A percentile compares a stretch with the other conserved stretches of the same genome.
phyloP scores from a whole-genome alignment of 53 echinoderm and acorn worm genomes.

The Zoroaster sp. region DNA sequence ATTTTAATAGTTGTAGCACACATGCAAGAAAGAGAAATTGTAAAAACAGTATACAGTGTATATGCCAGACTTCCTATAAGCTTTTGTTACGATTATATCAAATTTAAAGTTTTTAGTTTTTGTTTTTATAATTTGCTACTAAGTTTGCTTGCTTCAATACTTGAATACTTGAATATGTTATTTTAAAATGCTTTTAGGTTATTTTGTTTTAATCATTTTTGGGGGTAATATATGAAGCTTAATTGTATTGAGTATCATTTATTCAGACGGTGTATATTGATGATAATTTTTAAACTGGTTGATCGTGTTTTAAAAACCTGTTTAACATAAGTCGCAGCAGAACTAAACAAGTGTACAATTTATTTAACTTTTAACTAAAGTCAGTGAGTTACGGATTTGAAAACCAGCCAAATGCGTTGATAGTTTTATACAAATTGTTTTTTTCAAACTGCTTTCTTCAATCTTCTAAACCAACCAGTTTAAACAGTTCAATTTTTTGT shows the following conservation, averaged over 20 bases:
- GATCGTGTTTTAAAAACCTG: too few relatives aligned
- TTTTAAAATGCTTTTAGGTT: not conserved
- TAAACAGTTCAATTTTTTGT: too few relatives aligned
- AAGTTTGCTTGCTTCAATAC: conserved; percentile 34
- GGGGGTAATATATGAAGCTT: not conserved
- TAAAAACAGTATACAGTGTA: not conserved
- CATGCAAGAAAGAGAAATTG: not conserved
- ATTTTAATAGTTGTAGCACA: not conserved
- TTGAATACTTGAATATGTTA: too few relatives aligned
- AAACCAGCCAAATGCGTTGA: too few relatives aligned
- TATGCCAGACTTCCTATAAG: not conserved
- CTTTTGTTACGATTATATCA: not conserved
- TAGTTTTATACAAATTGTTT: too few relatives aligned
- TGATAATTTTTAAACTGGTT: too few relatives aligned
- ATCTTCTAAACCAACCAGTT: too few relatives aligned
- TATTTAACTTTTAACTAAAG: too few relatives aligned
- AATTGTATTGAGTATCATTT: not conserved
- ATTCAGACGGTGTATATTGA: not conserved
- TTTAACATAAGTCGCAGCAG: too few relatives aligned
- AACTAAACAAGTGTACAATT: too few relatives aligned
- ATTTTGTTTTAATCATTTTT: not conserved
- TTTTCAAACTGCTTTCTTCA: too few relatives aligned
- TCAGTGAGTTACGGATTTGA: too few relatives aligned
- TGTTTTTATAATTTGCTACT: conserved; percentile 14
- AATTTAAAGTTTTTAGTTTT: not conserved